Base-by-base conservation (phyloP, 30 jellyfish, hydroid and myxozoan genomes). In the Pseudorhiza aurosa region DNA sequence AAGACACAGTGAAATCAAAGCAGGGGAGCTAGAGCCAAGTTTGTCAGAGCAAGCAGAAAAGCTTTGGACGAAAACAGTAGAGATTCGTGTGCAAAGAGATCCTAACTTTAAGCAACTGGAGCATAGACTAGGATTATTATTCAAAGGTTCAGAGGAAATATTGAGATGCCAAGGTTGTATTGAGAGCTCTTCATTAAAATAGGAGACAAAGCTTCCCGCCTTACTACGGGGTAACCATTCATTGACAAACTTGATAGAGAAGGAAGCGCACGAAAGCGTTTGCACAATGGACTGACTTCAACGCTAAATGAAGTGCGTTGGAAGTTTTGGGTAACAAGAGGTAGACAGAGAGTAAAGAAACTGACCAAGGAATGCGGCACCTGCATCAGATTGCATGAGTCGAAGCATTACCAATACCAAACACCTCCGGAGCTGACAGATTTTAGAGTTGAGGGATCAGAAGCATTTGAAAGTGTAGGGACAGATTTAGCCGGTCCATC, bases 401-500 rank as follows among this genome's bases (percentile, higher is more conserved):
- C 81, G n/a, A 40, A 37, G 27, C 75, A 58, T 49, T 46, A 32
- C 70, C 79, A 59, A 28, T 76, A 76, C 51, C 88, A 68, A 76
- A 83, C 68, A 28, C 73, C 80, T 58, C 68, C 68, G 24, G 49
- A 58, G 47, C 82, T 76, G 69, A 82, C 80, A 57, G 50, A 59
- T 29, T 69, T 56, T 76, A 31, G 88, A 37, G 69, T 59, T 56
- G 80, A 76, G 25, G 80, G 87, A 19, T 22, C 65, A 33, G 68
- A 43, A 28, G 50, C 81, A 57, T 76, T 76, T 36, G 33, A 58
- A 32, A 59, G 79, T 39, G 46, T 76, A 36, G 79, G 83, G 19
- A 76, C 80, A 39, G 80, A 76, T 59, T 76, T 56, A 56, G 81
- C 79, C 17, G 88, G 88, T 37, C 88, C 88, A 37, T 76, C 58